Conservation (phyloP, 2,888 invertebrate species). For the Tanypteryx hageni region DNA sequence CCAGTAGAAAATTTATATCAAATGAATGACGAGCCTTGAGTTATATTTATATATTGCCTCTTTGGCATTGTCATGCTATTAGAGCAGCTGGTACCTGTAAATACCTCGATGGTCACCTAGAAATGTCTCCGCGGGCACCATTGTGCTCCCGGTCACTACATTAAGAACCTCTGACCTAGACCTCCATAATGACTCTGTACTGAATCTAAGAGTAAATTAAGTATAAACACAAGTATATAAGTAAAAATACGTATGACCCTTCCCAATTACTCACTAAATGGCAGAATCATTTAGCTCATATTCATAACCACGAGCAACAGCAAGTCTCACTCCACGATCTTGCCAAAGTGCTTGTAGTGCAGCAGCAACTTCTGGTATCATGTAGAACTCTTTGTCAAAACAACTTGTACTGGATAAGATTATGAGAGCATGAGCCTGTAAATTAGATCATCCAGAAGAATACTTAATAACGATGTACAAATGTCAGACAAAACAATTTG, state of each 20-base stretch:
- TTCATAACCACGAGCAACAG: constrained; percentile 82
- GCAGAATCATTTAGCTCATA: constrained; percentile 83
- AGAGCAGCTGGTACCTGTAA: too few species aligned
- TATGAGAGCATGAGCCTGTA: constrained; percentile 76
- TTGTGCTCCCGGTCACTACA: too few species aligned
- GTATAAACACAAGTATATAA: background rate
- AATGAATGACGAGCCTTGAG: too few species aligned
- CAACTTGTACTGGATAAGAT: constrained; percentile 77
- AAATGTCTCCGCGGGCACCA: too few species aligned
- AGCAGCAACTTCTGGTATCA: constrained; percentile 77
- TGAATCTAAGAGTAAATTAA: background rate
- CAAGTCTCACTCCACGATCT: constrained; percentile 80
- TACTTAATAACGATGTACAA: too few species aligned
- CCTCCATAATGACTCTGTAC: too few species aligned
- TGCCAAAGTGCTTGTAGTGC: constrained; percentile 80
- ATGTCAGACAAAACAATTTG: too few species aligned
- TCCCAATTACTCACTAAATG: constrained; percentile 78
- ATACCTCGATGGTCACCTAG: too few species aligned
- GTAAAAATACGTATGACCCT: background rate
- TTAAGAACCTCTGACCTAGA: too few species aligned
- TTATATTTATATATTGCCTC: too few species aligned
- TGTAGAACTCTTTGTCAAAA: constrained; percentile 78
- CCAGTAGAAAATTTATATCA: too few species aligned
- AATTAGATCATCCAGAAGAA: constrained; percentile 65
- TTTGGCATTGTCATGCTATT: too few species aligned